A percentile compares a stretch with the other conserved stretches of the same genome.
Evolutionary conservation across 2,113 vertebrate species (phyloP).

Genomic region (Pelecanoides urinatrix): DNA sequence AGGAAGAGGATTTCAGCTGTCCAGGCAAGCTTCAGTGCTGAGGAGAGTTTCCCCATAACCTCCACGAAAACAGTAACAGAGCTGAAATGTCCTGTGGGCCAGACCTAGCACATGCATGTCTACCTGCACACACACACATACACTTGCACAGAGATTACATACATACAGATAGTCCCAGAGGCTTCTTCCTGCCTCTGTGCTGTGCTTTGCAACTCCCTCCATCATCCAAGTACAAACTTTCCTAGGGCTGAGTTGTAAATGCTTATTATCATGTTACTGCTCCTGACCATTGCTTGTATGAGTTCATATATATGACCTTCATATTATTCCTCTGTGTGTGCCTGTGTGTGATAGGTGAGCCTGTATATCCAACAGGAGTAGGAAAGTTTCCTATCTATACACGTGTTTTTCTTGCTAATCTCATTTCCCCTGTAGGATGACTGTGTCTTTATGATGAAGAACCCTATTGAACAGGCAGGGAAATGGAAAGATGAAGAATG

Average conservation of each 20-base stretch:
- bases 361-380: background rate
- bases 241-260: background rate
- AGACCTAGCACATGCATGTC: rapidly evolving
- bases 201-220: background rate
- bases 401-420: background rate
- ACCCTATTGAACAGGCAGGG: constrained; percentile 55
- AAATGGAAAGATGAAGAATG: constrained; percentile 84
- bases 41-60: background rate
- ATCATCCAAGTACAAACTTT: background rate
- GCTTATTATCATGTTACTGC: background rate
- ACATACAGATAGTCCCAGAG: background rate
- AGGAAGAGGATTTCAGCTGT: background rate
- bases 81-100: background rate
- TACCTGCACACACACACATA: no score
- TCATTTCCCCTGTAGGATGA: constrained; percentile 58
- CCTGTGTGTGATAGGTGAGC: background rate
- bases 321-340: background rate
- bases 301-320: background rate
- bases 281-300: background rate
- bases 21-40: background rate
- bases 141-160: background rate
- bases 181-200: background rate
- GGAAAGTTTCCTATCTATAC: background rate
- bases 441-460: constrained; percentile 77
- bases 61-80: background rate